Percentiles rank a stretch among this genome's conserved stretches.
Evolutionary conservation across 2,113 vertebrate genomes (phyloP).

Genomic region (Orientallactaga bullata): DNA sequence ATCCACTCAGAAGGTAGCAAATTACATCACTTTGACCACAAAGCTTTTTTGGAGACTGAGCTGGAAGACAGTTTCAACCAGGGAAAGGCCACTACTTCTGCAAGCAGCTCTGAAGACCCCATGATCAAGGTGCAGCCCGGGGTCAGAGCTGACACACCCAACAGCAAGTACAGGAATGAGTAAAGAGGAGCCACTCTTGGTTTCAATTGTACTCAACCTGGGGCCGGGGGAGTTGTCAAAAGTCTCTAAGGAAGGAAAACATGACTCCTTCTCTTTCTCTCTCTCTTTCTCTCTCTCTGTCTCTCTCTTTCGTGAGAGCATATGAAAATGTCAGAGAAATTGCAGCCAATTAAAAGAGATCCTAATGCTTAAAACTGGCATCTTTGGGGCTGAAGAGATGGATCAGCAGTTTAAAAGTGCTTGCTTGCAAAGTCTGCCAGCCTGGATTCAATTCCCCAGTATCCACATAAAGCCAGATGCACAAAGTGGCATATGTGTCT

Average conservation of each 20-base stretch:
- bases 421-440: too few relatives aligned
- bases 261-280: not conserved
- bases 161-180: not conserved
- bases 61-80: not conserved
- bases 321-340: slow-evolving; percentile 6
- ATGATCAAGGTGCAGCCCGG: not conserved
- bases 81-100: not conserved
- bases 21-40: not conserved
- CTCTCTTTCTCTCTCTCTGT: too few relatives aligned
- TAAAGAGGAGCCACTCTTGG: not conserved
- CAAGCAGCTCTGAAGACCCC: not conserved
- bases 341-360: not conserved
- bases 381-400: too few relatives aligned
- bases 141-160: not conserved
- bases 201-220: not conserved
- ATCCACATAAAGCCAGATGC: too few relatives aligned
- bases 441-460: too few relatives aligned
- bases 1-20: not conserved
- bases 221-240: not conserved
- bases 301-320: too few relatives aligned
- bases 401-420: too few relatives aligned
- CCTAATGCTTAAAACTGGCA: not conserved
- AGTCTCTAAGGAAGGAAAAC: not conserved
- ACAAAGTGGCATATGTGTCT: too few relatives aligned
- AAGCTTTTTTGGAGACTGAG: not conserved